Base-by-base conservation (phyloP, 2,888 invertebrate species). In the Gnatocerus cornutus region DNA sequence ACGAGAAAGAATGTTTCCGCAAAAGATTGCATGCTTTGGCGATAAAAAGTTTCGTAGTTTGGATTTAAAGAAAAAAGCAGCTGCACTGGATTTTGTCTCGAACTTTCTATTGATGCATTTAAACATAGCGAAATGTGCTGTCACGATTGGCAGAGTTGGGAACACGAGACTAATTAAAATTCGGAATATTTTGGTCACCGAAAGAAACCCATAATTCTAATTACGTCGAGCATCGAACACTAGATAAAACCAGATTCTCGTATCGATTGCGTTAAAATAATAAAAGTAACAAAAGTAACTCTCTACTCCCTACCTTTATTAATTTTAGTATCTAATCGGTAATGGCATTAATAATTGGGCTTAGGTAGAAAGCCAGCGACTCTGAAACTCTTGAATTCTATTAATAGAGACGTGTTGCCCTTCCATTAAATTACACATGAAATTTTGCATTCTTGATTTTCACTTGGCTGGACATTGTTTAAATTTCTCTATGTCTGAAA, bases 281-380 rank as follows among this genome's bases (percentile, higher is more conserved):
- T 55, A 37, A 55, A 55, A n/a, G 55, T 39, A 55, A 39, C 16
- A 16, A 39, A 10, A 21, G 21, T 21, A 4, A 21, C 21, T 33
- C 30, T 14, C 12, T 16, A 33, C 41, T 33, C 30, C 30, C 12
- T 16, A 33, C 41, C 30, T 52, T 52, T 13, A 52, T 52, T 30
- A 52, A 55, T 55, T 55, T 55, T 41, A 41, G 43, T 12, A 10
- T 43, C n/a, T 7, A 43, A 64, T 64, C 64, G 45, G 64, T 53
- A 64, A 64, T 45, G 45, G 29, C 14, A 64, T 63, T 29, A 27
- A 41, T 63, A 63, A 63, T 63, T 50, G 21, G 12, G 27, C 43
- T 52, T 63, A 41, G 52, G 52, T 21, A 21, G 21, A 4, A 4
- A 21, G 4, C 1, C 4, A 21, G 21, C 1, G 21, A 4, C 21